These are phyloP conservation scores for Psylliodes chrysocephalus DNA, from an alignment of 2,888 invertebrate genomes.

Conservation along the genomic window DNA sequence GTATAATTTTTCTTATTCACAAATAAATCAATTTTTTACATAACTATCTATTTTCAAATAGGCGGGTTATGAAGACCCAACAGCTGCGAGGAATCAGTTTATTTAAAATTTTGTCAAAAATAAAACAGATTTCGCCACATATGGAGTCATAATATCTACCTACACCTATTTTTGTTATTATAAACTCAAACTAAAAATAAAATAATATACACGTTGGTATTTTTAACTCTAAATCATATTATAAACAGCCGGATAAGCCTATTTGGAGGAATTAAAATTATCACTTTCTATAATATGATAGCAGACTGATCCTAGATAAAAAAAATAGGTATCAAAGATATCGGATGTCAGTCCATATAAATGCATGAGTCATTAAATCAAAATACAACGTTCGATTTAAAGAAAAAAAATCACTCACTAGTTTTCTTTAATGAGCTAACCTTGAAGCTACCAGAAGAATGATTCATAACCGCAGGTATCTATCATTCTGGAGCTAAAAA, in stretches of 20 bases:
- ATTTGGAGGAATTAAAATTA: neutral
- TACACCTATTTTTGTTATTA: slow-evolving; percentile 23
- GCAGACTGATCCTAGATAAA: neutral
- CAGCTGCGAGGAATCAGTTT: neutral
- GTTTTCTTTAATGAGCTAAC: slow-evolving; percentile 9
- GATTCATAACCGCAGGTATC: slow-evolving; percentile 20
- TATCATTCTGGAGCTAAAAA: slow-evolving; percentile 4
- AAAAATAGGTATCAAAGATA: slow-evolving; percentile 16
- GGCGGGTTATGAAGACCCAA: neutral
- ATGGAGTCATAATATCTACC: slow-evolving; percentile 18
- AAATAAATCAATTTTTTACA: slow-evolving; percentile 3
- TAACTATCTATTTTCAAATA: neutral
- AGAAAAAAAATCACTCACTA: slow-evolving; percentile 7
- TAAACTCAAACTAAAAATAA: slow-evolving; percentile 20
- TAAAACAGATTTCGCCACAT: slow-evolving; percentile 27
- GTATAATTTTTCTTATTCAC: no score
- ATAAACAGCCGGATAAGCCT: neutral
- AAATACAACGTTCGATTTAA: slow-evolving; percentile 2
- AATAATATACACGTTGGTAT: slow-evolving; percentile 8
- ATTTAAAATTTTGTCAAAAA: slow-evolving; percentile 21
- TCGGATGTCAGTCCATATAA: slow-evolving; percentile 28
- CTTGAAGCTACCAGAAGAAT: slow-evolving; percentile 19
- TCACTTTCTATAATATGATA: neutral
- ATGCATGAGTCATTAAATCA: slow-evolving; percentile 25
- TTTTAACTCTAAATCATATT: slow-evolving; percentile 5